phyloP scores from a whole-genome alignment of 92 coral and sea anemone species.

The Micromussa lordhowensis region DNA sequence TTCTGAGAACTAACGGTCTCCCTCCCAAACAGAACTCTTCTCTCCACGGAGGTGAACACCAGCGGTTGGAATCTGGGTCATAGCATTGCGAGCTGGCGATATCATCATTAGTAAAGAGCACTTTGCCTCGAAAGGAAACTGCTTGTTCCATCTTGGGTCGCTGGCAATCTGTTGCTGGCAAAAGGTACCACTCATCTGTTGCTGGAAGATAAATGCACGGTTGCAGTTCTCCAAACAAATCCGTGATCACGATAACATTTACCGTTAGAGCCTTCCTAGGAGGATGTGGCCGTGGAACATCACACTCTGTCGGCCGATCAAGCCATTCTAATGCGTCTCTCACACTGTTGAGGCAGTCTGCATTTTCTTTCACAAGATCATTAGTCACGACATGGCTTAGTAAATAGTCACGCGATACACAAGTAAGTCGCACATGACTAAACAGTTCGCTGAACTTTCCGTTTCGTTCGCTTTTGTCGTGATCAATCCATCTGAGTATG shows the following conservation, averaged over 20 bases:
- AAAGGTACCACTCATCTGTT: background rate
- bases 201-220: background rate
- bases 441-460: background rate
- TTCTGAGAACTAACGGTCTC: background rate
- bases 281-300: background rate
- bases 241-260: background rate
- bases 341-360: background rate
- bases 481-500: background rate
- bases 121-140: background rate
- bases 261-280: background rate
- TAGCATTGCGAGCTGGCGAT: background rate
- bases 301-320: background rate
- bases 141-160: background rate
- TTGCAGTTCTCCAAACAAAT: background rate
- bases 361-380: background rate
- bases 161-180: background rate
- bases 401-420: background rate
- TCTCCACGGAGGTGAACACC: slow-evolving; percentile 16
- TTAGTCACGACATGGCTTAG: background rate
- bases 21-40: too few relatives aligned
- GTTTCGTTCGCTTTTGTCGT: background rate
- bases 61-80: background rate
- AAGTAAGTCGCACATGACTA: background rate
- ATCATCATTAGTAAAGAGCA: background rate
- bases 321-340: too few relatives aligned